Conservation (phyloP, 2,888 invertebrate species). For the Caenorhabditis macrosperma region DNA sequence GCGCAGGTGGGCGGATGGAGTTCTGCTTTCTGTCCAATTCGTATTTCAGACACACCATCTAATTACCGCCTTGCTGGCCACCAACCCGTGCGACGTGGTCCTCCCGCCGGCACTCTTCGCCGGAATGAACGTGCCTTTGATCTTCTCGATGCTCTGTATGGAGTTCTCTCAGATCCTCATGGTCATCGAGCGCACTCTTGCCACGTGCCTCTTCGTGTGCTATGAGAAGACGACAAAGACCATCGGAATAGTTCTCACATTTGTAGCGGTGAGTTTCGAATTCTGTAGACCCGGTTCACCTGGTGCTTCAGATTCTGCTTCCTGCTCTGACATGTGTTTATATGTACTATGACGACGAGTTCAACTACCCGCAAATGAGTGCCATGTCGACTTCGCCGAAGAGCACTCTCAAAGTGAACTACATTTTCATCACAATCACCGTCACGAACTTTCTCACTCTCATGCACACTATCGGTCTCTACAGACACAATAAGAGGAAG, state of each 20-base stretch:
- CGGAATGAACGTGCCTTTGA: constrained; percentile 39
- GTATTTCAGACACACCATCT: constrained; percentile 54
- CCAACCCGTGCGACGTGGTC: constrained; percentile 42
- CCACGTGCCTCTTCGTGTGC: constrained; percentile 44
- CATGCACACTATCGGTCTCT: constrained; percentile 41
- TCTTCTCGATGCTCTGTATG: constrained; percentile 51
- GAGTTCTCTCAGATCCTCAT: constrained; percentile 50
- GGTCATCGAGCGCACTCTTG: constrained; percentile 53
- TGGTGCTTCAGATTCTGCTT: constrained; percentile 22
- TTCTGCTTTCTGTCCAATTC: not conserved
- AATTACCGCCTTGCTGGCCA: constrained; percentile 11
- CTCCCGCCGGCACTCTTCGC: constrained; percentile 31
- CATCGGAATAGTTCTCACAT: constrained; percentile 28
- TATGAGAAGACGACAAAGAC: constrained; percentile 47
- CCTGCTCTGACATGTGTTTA: constrained; percentile 27
- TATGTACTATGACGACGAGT: constrained; percentile 51
- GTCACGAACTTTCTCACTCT: constrained; percentile 30
- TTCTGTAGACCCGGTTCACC: not conserved
- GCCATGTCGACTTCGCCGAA: constrained; percentile 48
- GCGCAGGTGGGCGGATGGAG: constrained; percentile 21
- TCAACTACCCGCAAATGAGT: constrained; percentile 51
- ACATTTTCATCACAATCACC: constrained; percentile 38
- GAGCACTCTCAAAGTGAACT: constrained; percentile 28
- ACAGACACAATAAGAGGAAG: constrained; percentile 42
- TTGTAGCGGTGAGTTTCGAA: constrained; percentile 19